phyloP scores from a whole-genome alignment of 2,113 vertebrate species.

The Amphiprion percula region DNA sequence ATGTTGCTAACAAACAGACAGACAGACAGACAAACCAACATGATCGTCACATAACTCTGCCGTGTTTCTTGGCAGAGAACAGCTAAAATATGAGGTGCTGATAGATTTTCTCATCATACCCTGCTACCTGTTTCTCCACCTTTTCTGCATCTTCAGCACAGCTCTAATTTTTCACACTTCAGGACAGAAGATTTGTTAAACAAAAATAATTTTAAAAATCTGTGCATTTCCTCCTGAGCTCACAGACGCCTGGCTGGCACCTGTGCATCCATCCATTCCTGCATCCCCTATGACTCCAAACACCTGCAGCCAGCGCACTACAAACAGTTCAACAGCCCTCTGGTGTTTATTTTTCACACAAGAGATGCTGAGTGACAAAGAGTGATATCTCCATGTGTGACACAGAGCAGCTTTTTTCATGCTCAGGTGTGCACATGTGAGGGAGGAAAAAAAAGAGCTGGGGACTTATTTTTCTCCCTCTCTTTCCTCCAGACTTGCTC shows the following conservation, averaged over 20 bases:
- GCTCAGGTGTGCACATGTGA: slow-evolving; percentile 14
- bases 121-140: not conserved
- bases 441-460: not conserved
- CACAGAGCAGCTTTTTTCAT: not conserved
- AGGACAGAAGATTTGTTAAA: slow-evolving; percentile 37
- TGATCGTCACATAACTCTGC: too few species aligned
- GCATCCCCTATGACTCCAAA: slow-evolving; percentile 37
- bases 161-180: not conserved
- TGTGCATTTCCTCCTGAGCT: slow-evolving; percentile 14
- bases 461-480: not conserved
- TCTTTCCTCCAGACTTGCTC: slow-evolving; percentile 21
- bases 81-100: not conserved
- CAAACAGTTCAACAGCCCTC: slow-evolving; percentile 38
- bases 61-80: not conserved
- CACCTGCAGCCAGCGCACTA: slow-evolving; percentile 48
- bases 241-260: slow-evolving; percentile 46
- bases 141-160: slow-evolving; percentile 7
- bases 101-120: not conserved
- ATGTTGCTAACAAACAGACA: too few species aligned
- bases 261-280: slow-evolving; percentile 55
- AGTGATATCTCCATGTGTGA: slow-evolving; percentile 11
- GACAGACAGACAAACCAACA: too few species aligned
- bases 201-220: slow-evolving; percentile 41
- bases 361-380: not conserved
- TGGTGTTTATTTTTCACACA: slow-evolving; percentile 45